Percentiles rank a stretch among this genome's conserved stretches.
Evolutionary conservation across 2,888 invertebrate species (phyloP).

Genomic region (Prenolepis imparis): DNA sequence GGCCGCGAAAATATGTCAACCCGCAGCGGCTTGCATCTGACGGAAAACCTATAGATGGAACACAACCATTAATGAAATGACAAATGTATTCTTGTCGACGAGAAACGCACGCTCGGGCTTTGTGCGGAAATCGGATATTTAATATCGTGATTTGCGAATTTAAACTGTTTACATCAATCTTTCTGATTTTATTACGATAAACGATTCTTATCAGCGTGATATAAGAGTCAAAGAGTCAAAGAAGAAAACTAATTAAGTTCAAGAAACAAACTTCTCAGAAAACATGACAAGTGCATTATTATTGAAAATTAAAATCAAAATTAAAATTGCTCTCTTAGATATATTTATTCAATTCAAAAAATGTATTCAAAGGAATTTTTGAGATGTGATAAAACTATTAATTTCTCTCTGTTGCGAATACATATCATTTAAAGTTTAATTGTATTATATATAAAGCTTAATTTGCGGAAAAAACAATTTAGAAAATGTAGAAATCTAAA

Average conservation of each 20-base stretch:
- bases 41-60: slow-evolving; percentile 77
- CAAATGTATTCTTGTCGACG: slow-evolving; percentile 76
- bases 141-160: slow-evolving; percentile 48
- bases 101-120: slow-evolving; percentile 16
- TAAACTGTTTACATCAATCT: background rate
- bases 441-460: background rate
- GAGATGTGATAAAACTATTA: background rate
- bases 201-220: background rate
- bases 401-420: background rate
- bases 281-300: background rate
- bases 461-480: background rate
- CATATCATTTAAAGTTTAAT: too few species aligned
- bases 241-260: background rate
- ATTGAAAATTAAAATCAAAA: background rate
- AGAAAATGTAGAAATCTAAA: slow-evolving; percentile 1
- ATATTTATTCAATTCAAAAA: background rate
- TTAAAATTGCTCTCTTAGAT: background rate
- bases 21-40: slow-evolving; percentile 72
- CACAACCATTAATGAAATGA: slow-evolving; percentile 77
- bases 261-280: background rate
- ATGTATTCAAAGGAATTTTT: background rate
- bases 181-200: background rate
- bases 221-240: background rate
- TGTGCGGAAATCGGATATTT: slow-evolving; percentile 68
- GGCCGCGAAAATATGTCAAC: slow-evolving; percentile 75